Evolutionary conservation across 2,888 invertebrate genomes (phyloP).

Genomic region (Plemyria rubiginata): DNA sequence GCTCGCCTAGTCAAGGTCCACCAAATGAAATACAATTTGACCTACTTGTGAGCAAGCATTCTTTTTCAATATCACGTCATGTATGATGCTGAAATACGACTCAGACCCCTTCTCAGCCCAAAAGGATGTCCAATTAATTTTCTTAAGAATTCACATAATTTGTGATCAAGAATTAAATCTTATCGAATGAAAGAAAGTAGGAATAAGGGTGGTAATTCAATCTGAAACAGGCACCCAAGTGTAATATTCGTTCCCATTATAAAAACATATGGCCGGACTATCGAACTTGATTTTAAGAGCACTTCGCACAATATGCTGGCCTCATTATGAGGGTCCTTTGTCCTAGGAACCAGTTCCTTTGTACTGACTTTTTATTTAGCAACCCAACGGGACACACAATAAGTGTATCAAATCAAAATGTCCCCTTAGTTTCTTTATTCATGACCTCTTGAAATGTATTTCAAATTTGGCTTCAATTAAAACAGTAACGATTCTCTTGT

Average conservation of each 20-base stretch:
- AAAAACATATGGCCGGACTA: constrained; percentile 77
- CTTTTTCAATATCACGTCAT: no score
- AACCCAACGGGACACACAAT: constrained; percentile 75
- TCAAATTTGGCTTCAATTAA: constrained; percentile 62
- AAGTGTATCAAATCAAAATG: constrained; percentile 82
- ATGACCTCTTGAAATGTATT: constrained; percentile 68
- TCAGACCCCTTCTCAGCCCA: constrained; percentile 1
- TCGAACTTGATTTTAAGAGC: constrained; percentile 72
- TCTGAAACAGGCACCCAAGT: constrained; percentile 46
- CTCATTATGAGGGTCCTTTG: constrained; percentile 83
- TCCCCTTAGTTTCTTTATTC: constrained; percentile 76
- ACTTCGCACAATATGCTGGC: constrained; percentile 80
- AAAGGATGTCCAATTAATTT: constrained; percentile 7
- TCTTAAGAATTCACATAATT: constrained; percentile 14
- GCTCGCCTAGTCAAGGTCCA: no score
- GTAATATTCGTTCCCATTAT: constrained; percentile 62
- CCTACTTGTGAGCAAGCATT: no score
- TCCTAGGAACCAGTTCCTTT: constrained; percentile 83
- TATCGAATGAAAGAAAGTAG: constrained; percentile 8
- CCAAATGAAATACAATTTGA: no score
- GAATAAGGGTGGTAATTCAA: constrained; percentile 44
- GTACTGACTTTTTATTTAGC: constrained; percentile 66
- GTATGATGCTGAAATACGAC: background rate
- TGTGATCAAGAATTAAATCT: constrained; percentile 13
- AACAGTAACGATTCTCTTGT: constrained; percentile 33